Conservation (phyloP, 2,888 invertebrate genomes). For the Julus scanicus region DNA sequence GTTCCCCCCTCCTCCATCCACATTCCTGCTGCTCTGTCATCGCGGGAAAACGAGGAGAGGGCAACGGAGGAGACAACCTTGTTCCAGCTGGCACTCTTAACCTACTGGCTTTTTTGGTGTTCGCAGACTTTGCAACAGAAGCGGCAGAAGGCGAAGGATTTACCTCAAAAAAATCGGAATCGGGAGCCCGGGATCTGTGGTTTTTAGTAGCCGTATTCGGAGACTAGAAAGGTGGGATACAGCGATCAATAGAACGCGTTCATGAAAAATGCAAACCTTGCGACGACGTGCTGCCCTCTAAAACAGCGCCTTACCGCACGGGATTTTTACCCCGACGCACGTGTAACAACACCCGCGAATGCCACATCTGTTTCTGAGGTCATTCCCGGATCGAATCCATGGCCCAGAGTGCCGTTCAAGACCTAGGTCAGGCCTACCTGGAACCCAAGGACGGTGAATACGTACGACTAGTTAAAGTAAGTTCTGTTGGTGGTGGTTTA, state of each 20-base stretch:
- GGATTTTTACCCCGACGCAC: neutral
- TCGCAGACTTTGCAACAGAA: neutral
- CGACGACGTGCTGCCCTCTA: neutral
- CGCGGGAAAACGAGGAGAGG: neutral
- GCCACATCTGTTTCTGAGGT: neutral
- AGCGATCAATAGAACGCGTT: neutral
- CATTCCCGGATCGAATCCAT: conserved; percentile 6
- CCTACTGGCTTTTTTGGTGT: conserved; percentile 51
- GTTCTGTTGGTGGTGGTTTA: conserved; percentile 32
- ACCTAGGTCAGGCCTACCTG: conserved; percentile 28
- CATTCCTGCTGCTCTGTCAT: conserved; percentile 25
- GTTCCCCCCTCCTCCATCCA: conserved; percentile 26
- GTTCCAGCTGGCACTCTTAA: conserved; percentile 51
- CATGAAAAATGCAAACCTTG: conserved; percentile 8
- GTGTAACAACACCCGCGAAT: neutral
- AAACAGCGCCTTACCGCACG: too few relatives aligned
- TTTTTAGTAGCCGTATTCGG: neutral
- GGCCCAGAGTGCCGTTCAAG: conserved; percentile 44
- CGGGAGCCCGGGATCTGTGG: neutral
- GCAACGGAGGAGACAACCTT: conserved; percentile 48
- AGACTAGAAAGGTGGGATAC: neutral
- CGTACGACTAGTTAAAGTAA: conserved; percentile 57
- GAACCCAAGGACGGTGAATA: conserved; percentile 57
- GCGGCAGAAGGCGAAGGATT: neutral
- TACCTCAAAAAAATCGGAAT: neutral